Base-by-base conservation (phyloP, 2,113 vertebrate species). In the Gallinago jamesoni region DNA sequence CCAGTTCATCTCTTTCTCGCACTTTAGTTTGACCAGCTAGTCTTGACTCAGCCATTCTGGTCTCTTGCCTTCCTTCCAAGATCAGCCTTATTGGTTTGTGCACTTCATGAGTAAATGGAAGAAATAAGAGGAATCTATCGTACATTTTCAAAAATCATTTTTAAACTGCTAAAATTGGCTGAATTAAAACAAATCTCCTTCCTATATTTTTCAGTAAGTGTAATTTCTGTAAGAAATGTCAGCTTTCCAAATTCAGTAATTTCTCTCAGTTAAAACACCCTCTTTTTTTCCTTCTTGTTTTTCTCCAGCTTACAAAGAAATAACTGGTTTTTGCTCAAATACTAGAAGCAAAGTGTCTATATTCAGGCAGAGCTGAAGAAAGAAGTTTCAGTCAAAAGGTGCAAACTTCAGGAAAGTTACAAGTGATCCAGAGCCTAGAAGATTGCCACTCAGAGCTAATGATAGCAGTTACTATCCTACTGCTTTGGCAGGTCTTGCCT, bases 161-260 rank as follows among this genome's bases (percentile, higher is more conserved):
- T 64, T 79, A 41, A 72, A 76, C 17, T 62, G 56, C 28, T 68
- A 28, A 84, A 43, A 69, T 21, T 50, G 45, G 8, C 14, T 33
- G 83, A 69, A 93, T 87, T 72, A 76, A 91, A 91, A 14, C 12
- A 10, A 66, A 28, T 55, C 6, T 80, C 12, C 33, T 85, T 17
- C 18, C 14, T 82, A 22, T 68, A 78, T 17, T 47, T 23, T 85
- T 87, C 33, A 90, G 27, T 33, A 50, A 94, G 53, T 8, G 4
- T 53, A 83, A 57, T 79, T 63, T 82, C 70, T 63, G 21, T 55
- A 59, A 90, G 64, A 84, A 66, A 82, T 41, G 6, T 55, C 50
- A 82, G 23, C 22, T 90, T 73, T 80, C 28, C 93, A 83, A 91
- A 83, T 63, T 66, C 15, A 90, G n/a, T 60, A 37, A 67, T 87